These are phyloP conservation scores for Drosophila busckii DNA, from an alignment of 1,140 invertebrate genomes.

Conservation along the genomic window DNA sequence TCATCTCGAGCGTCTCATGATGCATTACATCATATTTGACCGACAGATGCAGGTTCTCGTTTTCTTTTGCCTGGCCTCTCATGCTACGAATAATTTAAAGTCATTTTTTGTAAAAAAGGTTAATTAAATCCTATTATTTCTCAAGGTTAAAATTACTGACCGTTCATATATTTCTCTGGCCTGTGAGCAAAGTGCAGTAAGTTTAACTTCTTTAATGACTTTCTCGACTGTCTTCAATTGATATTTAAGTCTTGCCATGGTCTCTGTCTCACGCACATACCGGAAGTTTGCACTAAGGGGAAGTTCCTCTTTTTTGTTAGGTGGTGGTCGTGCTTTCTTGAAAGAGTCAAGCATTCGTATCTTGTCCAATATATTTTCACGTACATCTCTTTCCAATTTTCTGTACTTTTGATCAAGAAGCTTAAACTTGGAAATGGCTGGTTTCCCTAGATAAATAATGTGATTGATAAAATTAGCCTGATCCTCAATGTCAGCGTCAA, in stretches of 20 bases:
- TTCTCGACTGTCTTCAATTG: conserved; percentile 51
- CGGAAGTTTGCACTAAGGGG: too few relatives aligned
- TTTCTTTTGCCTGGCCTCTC: conserved; percentile 56
- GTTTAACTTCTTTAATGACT: conserved; percentile 56
- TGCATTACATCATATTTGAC: conserved; percentile 39
- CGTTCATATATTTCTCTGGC: conserved; percentile 58
- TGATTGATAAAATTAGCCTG: conserved; percentile 71
- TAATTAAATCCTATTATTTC: background rate
- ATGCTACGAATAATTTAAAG: conserved; percentile 47
- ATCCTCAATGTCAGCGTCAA: conserved; percentile 64
- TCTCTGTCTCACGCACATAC: too few relatives aligned
- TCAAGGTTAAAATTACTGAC: conserved; percentile 9
- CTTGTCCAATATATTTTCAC: conserved; percentile 42
- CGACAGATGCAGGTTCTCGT: conserved; percentile 43
- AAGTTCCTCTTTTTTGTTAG: conserved; percentile 13
- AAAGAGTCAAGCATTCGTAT: conserved; percentile 30
- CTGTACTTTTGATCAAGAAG: conserved; percentile 50
- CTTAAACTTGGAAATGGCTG: conserved; percentile 60
- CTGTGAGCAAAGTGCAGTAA: conserved; percentile 47
- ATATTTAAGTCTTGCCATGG: conserved; percentile 51
- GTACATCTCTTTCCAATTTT: conserved; percentile 28
- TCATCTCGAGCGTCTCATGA: conserved; percentile 42
- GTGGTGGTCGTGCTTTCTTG: conserved; percentile 1
- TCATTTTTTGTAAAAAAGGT: background rate
- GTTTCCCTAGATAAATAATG: conserved; percentile 62